Evolutionary conservation across 2,797 vertebrate species (phyloP).

Genomic region (Arnoldichthys spilopterus): DNA sequence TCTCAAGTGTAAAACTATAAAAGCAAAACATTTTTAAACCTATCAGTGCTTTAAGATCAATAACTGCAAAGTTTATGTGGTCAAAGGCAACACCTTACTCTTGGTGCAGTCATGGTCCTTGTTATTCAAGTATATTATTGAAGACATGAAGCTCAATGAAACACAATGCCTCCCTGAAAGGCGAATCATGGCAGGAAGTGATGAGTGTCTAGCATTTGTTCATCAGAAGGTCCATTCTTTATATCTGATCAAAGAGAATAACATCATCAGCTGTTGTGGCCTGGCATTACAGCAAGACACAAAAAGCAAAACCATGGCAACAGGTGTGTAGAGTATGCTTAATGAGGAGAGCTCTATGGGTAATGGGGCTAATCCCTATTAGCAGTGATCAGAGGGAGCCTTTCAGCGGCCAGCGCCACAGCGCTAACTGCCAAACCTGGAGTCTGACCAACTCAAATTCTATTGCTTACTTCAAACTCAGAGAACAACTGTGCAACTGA

Average conservation of each 20-base stretch:
- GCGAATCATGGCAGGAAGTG: background rate
- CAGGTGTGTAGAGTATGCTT: conserved; percentile 8
- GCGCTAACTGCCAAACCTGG: background rate
- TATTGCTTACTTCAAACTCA: background rate
- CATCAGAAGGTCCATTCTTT: conserved; percentile 15
- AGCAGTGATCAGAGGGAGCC: conserved; percentile 32
- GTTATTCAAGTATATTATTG: background rate
- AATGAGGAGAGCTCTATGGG: conserved; percentile 31
- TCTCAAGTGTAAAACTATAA: background rate
- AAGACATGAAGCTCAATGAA: background rate
- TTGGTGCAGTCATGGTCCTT: background rate
- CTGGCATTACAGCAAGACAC: background rate
- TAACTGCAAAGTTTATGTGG: background rate
- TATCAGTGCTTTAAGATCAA: background rate
- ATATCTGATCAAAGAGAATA: conserved; percentile 34
- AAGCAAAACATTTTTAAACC: no score
- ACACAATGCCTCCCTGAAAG: background rate
- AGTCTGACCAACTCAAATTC: background rate
- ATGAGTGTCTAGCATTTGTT: background rate
- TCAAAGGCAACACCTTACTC: background rate
- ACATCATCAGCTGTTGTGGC: conserved; percentile 6
- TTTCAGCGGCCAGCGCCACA: conserved; percentile 10
- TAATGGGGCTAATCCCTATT: conserved; percentile 20
- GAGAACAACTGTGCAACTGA: background rate
- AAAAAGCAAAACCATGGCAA: conserved; percentile 43